A percentile compares a stretch with the other conserved stretches of the same genome.
phyloP scores from a whole-genome alignment of 2,888 invertebrate genomes.

The Tenodera sinensis region DNA sequence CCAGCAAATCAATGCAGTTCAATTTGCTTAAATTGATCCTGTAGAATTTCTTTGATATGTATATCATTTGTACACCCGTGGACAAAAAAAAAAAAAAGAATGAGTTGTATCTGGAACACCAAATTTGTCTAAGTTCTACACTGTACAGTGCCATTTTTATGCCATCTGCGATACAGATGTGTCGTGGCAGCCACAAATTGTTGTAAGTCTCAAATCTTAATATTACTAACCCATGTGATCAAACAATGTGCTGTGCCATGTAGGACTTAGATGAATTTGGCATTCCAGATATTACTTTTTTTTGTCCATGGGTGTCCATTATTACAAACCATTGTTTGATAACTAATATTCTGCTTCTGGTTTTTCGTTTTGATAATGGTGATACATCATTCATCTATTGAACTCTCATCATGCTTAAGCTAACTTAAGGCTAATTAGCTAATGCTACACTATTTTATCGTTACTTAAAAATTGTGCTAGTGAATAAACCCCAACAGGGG shows the following conservation, averaged over 20 bases:
- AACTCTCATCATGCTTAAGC: background rate
- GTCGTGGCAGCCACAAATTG: no score
- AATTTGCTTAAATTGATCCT: background rate
- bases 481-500: background rate
- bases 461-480: background rate
- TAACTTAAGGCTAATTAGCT: background rate
- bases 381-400: background rate
- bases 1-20: background rate
- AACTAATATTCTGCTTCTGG: background rate
- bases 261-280: no score
- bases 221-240: no score
- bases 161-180: no score
- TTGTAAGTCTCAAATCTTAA: no score
- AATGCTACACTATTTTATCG: background rate
- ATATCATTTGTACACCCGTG: background rate
- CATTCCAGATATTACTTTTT: no score
- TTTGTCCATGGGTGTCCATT: no score
- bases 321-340: background rate
- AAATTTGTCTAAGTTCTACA: no score
- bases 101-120: no score
- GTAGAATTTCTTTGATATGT: background rate
- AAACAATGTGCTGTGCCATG: no score
- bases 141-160: no score
- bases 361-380: background rate
- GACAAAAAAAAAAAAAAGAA: no score